phyloP scores from a whole-genome alignment of 2,113 vertebrate species.

The Antidorcas marsupialis region DNA sequence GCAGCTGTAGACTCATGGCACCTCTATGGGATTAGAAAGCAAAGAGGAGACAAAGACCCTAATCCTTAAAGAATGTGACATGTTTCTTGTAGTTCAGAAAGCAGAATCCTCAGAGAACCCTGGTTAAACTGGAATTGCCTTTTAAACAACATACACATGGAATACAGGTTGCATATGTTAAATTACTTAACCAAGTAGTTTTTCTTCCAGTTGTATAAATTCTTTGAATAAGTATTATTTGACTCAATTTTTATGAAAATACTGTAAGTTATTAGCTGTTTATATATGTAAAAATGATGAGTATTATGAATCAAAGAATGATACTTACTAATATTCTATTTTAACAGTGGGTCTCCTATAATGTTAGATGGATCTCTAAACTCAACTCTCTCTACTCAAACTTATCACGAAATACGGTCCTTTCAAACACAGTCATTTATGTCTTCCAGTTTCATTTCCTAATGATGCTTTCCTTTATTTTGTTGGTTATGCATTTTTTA shows the following conservation, averaged over 20 bases:
- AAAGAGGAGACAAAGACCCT: conserved; percentile 5
- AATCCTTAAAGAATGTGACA: conserved; percentile 5
- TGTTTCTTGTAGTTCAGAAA: neutral
- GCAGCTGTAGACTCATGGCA: neutral
- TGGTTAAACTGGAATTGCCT: neutral
- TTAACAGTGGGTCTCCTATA: neutral
- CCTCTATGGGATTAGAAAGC: neutral
- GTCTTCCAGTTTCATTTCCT: neutral
- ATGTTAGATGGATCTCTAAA: neutral
- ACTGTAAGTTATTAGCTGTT: neutral
- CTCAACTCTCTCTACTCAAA: neutral
- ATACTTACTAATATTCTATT: neutral
- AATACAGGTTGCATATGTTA: neutral
- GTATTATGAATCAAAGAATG: neutral
- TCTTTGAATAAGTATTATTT: neutral
- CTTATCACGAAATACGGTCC: neutral
- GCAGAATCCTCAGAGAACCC: neutral
- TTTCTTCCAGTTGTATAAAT: neutral
- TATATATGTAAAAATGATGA: neutral
- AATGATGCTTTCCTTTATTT: neutral
- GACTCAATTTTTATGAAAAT: neutral
- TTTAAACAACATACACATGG: neutral
- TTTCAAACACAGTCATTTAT: neutral
- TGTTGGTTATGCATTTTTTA: neutral
- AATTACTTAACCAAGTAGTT: neutral